Base-by-base conservation (phyloP, 2,797 vertebrate genomes). In the Orestias chungarensis region DNA sequence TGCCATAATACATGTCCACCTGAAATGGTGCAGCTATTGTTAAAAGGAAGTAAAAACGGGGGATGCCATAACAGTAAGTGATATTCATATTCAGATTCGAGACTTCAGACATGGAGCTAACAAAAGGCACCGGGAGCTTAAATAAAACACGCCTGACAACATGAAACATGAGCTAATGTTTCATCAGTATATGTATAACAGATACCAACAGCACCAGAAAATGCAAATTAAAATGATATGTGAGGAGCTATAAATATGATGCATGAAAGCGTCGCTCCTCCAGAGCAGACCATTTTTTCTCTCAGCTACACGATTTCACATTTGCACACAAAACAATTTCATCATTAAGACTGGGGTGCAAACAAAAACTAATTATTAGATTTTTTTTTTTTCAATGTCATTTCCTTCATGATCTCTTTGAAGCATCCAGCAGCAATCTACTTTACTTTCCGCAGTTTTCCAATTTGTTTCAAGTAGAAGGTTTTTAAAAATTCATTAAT, bases 401-500 rank as follows among this genome's bases (percentile, higher is more conserved):
- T 82, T 84, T 76, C 66, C 42, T 50, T 73, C 71, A 40, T 65
- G 68, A 71, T 79, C 59, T 76, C 20, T 69, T 79, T 79, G 73
- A 43, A 68, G 43, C 74, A 81, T 49, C 64, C 66, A 50, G 67
- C 59, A 57, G n/a, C 43, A 44, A 71, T 57, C 64, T 76, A 66
- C 52, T 80, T 90, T 81, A 70, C 73, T 79, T 87, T 87, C 68
- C 64, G 68, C 55, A 57, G 66, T 75, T 87, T 90, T 89, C 82
- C 86, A 90, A 84, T 91, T 91, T 84, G 84, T 83, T 90, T 89
- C 84, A 89, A 82, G 73, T 81, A 79, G 77, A 74, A 91, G 80
- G 80, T 87, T 93, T 91, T 93, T 74, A 90, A 90, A 91, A 90
- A 93, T 88, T 89, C 84, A 93, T 93, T 91, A 92, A 82, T 72